Evolutionary conservation across 2,113 vertebrate genomes (phyloP), one percentile per base, ranked within the genome.

Genomic region (Aptenodytes forsteri): DNA sequence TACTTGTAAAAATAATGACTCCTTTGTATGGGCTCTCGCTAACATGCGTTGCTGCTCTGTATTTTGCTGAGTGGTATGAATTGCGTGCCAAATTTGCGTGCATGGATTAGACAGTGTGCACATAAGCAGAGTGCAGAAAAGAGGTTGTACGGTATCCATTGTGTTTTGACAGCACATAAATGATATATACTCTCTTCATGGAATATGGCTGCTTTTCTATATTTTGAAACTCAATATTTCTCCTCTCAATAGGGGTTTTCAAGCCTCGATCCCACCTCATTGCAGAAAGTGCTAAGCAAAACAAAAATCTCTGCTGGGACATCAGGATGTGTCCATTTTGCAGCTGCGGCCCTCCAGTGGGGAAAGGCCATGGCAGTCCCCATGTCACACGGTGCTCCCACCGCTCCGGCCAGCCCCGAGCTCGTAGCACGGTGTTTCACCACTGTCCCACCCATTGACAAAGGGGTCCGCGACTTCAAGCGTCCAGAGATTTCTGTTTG

Each of bases 1-100:
- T 96, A 96, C 93, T 96, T 83, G 93, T 89, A 95, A 96, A 96
- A 96, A 97, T 87, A 97, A 96, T 91, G 77, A 82, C 55, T 84
- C 75, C 94, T 97, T 97, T 97, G 96, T 96, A 69, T 6, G 1
- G 66, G 91, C 66, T 56, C 87, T 96, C 54, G 7, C 77, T 94
- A 72, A 40, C 93, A 92, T 96, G 91, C 9, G 2, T 76, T 95
- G 92, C 92, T 96, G 87, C 54, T 79, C 93, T 49, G 73, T 72
- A 49, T 91, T 97, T 92, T 97, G 97, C 94, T 96, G 97, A 97
- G 91, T 46, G 77, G 70, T 65, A 62, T 1, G 1, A 87, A 67
- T 3, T 69, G 44, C 1, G 15, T 79, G 91, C 94, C 95, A 97
- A 90, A 92, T 91, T 44, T 82, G 38, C 1, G 61, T 62, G 92